These are phyloP conservation scores for Lipotes vexillifer DNA, from an alignment of 2,113 vertebrate species.

Conservation along the genomic window DNA sequence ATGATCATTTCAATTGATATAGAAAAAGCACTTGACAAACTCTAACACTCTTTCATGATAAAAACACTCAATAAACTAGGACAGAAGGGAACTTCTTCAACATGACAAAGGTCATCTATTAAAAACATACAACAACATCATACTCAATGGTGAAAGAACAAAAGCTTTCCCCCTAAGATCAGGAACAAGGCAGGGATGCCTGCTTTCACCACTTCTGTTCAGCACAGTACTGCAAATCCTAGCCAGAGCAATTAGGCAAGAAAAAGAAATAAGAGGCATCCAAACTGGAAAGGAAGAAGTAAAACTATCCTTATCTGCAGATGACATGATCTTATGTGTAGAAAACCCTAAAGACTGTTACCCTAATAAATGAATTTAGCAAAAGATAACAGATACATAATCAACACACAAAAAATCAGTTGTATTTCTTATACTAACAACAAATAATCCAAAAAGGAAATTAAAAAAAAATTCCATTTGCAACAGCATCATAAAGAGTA, in stretches of 20 bases:
- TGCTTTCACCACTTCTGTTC: background rate
- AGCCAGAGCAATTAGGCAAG: background rate
- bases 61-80: background rate
- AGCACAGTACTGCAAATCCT: background rate
- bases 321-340: background rate
- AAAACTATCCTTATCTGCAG: background rate
- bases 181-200: background rate
- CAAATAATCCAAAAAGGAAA: background rate
- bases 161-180: background rate
- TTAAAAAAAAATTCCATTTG: background rate
- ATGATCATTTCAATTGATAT: background rate
- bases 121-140: background rate
- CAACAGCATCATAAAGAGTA: background rate
- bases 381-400: background rate
- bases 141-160: background rate
- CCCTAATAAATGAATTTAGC: background rate
- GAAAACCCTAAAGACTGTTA: background rate
- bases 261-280: background rate
- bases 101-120: background rate
- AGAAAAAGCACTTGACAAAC: background rate
- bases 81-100: background rate
- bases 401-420: background rate
- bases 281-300: background rate
- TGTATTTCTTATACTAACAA: background rate
- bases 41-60: background rate